A percentile compares a stretch with the other conserved stretches of the same genome.
Evolutionary conservation across 23 tunicate genomes (phyloP).

Genomic region (Halocynthia aurantium): DNA sequence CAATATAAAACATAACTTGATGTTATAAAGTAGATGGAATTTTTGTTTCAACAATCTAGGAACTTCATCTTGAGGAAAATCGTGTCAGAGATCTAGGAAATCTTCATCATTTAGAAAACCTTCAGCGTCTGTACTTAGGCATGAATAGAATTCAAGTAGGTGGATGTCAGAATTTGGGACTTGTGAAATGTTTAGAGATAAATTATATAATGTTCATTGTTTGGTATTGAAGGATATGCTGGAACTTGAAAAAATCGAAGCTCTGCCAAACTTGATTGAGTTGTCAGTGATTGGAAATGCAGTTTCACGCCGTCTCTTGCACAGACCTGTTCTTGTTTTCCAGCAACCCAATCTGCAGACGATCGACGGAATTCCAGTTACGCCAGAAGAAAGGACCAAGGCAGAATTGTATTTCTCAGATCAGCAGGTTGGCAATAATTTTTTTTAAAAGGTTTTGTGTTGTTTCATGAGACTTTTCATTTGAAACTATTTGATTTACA

Average conservation of each 20-base stretch:
- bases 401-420: slow-evolving; percentile 92
- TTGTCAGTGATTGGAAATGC: slow-evolving; percentile 97
- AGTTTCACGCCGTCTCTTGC: slow-evolving; percentile 90
- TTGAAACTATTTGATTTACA: too few relatives aligned
- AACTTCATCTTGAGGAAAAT: slow-evolving; percentile 91
- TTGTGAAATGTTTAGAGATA: not conserved
- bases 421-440: slow-evolving; percentile 43
- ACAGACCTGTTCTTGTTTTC: slow-evolving; percentile 87
- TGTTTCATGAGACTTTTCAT: too few relatives aligned
- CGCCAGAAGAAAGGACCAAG: slow-evolving; percentile 83
- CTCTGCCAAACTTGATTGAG: slow-evolving; percentile 78
- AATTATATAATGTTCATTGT: not conserved
- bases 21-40: too few relatives aligned
- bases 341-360: slow-evolving; percentile 75
- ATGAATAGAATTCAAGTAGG: slow-evolving; percentile 88
- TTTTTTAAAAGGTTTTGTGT: too few relatives aligned
- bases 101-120: slow-evolving; percentile 81
- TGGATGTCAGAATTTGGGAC: not conserved
- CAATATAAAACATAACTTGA: too few relatives aligned
- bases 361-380: slow-evolving; percentile 94
- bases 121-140: slow-evolving; percentile 88
- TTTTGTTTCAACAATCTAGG: slow-evolving; percentile 24
- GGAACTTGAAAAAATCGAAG: slow-evolving; percentile 83
- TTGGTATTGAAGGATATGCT: slow-evolving; percentile 64
- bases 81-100: slow-evolving; percentile 78